A percentile compares a stretch with the other conserved stretches of the same genome.
Conservation (phyloP, 92 coral and sea anemone genomes). For the Epizoanthus rinbou region DNA sequence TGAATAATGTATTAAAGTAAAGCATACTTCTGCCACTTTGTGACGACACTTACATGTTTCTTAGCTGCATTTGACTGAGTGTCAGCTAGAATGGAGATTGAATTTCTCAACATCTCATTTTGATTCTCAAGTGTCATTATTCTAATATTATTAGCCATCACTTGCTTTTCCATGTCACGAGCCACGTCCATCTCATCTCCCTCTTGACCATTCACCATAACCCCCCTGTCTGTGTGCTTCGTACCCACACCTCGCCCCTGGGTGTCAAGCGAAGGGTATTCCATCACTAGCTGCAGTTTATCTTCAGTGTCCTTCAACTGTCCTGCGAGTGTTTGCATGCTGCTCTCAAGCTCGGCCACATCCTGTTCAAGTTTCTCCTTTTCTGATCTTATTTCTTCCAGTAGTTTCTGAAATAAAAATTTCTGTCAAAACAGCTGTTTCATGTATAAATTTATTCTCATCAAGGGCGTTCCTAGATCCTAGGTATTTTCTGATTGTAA, state of each 20-base stretch:
- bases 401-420: slow-evolving; percentile 56
- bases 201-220: slow-evolving; percentile 47
- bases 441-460: no score
- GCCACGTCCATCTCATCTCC: slow-evolving; percentile 70
- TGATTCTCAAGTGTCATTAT: slow-evolving; percentile 85
- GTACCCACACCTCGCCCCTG: slow-evolving; percentile 33
- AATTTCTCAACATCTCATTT: slow-evolving; percentile 92
- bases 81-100: slow-evolving; percentile 74
- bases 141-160: slow-evolving; percentile 91
- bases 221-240: slow-evolving; percentile 42
- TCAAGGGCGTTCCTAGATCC: no score
- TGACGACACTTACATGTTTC: slow-evolving; percentile 62
- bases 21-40: neutral
- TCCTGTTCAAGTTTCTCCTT: slow-evolving; percentile 64
- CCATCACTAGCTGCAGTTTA: slow-evolving; percentile 78
- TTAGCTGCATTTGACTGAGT: slow-evolving; percentile 58
- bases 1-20: no score
- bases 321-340: slow-evolving; percentile 56
- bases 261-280: slow-evolving; percentile 82
- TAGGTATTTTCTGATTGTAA: no score
- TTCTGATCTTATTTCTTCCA: slow-evolving; percentile 70
- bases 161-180: slow-evolving; percentile 91
- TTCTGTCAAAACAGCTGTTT: no score
- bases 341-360: slow-evolving; percentile 68
- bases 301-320: slow-evolving; percentile 80